Percentiles rank a stretch among this genome's conserved stretches.
These are phyloP conservation scores for Loripinus fragilis DNA, from an alignment of 2,888 invertebrate species.

Conservation along the genomic window DNA sequence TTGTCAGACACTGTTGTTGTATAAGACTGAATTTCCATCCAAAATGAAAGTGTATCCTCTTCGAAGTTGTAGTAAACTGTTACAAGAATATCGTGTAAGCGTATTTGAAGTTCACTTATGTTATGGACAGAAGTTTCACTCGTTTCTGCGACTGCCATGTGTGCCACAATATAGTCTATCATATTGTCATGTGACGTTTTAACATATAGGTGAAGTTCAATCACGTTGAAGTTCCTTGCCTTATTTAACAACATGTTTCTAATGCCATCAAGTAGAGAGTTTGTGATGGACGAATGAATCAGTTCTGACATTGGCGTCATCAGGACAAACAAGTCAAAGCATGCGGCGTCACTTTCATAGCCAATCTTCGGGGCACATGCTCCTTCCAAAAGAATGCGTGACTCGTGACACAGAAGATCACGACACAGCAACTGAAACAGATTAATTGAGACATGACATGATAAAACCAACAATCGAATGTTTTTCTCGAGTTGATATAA, in stretches of 20 bases:
- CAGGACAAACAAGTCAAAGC: not conserved
- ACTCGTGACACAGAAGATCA: not conserved
- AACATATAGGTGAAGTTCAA: not conserved
- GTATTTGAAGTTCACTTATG: too few species aligned
- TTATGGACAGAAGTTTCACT: not conserved
- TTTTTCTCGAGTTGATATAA: too few species aligned
- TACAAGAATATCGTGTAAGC: too few species aligned
- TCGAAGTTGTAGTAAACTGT: too few species aligned
- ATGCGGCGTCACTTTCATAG: not conserved
- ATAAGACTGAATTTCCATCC: too few species aligned
- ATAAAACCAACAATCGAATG: too few species aligned
- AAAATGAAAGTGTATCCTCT: too few species aligned
- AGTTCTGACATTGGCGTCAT: not conserved
- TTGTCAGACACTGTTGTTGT: too few species aligned
- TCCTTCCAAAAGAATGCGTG: not conserved
- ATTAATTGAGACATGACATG: too few species aligned
- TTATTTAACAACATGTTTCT: not conserved
- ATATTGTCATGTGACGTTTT: not conserved
- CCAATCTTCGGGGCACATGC: not conserved
- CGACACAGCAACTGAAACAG: not conserved
- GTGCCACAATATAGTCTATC: not conserved
- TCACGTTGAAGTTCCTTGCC: not conserved
- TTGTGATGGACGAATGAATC: not conserved
- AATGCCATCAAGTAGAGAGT: not conserved
- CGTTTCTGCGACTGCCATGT: not conserved